Conservation (phyloP, 2,797 vertebrate species). For the Brachyrhaphis roseni region DNA sequence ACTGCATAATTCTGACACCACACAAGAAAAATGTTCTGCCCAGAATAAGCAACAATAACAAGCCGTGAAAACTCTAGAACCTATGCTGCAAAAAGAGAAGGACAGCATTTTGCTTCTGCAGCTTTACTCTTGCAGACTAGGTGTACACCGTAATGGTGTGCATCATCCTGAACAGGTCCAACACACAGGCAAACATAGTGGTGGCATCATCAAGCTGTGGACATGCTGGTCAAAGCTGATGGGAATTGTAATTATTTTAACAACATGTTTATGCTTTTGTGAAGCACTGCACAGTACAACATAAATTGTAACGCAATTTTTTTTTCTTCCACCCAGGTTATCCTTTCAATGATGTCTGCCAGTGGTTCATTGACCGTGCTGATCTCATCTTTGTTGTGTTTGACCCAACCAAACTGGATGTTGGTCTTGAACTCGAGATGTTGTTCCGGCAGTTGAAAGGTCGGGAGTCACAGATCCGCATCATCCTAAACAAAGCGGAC, state of each 20-base stretch:
- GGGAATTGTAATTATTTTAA: background rate
- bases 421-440: constrained; percentile 96
- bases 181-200: background rate
- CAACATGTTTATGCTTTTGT: background rate
- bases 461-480: constrained; percentile 97
- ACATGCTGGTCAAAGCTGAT: background rate
- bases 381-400: constrained; percentile 98
- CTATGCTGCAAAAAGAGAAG: background rate
- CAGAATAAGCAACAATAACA: background rate
- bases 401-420: constrained; percentile 96
- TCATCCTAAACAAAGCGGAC: constrained; percentile 98
- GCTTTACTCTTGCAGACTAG: background rate
- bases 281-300: background rate
- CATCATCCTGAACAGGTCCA: background rate
- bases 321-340: constrained; percentile 83
- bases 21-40: background rate
- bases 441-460: constrained; percentile 97
- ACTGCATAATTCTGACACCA: background rate
- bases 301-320: constrained; percentile 2
- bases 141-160: background rate
- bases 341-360: constrained; percentile 98
- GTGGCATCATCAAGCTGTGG: background rate
- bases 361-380: constrained; percentile 98
- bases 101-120: background rate
- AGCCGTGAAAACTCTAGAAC: background rate